Conservation (phyloP, 1,140 invertebrate species). For the Holotrichia oblita region DNA sequence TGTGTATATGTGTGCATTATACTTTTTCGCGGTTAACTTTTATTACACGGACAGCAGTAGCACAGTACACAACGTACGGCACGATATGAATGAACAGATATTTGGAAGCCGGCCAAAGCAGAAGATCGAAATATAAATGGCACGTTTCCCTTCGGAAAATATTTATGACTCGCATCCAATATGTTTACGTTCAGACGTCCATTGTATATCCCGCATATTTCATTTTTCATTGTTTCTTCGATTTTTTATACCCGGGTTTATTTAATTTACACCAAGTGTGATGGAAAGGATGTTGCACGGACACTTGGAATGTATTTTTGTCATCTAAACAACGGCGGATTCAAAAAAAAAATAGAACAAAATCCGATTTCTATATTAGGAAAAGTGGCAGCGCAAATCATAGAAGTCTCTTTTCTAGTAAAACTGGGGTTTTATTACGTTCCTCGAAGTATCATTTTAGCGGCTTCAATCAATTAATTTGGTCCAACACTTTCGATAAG, state of each 20-base stretch:
- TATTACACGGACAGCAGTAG: neutral
- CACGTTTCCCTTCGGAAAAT: neutral
- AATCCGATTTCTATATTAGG: too few species aligned
- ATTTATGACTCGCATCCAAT: neutral
- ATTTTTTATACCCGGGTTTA: neutral
- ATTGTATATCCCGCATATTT: neutral
- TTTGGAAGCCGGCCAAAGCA: neutral
- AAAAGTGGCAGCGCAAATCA: too few species aligned
- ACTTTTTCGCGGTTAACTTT: neutral
- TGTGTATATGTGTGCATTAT: neutral
- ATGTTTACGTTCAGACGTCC: neutral
- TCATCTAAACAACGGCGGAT: too few species aligned
- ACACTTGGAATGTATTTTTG: too few species aligned
- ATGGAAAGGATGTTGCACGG: neutral
- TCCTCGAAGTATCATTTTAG: too few species aligned
- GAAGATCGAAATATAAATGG: slow-evolving; percentile 9
- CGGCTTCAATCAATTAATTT: too few species aligned
- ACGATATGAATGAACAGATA: slow-evolving; percentile 18
- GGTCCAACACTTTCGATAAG: too few species aligned
- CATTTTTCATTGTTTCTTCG: slow-evolving; percentile 12
- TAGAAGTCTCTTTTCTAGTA: too few species aligned
- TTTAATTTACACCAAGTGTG: neutral
- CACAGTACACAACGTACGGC: too few species aligned
- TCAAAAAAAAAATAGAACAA: too few species aligned
- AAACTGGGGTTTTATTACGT: too few species aligned